Evolutionary conservation across 2,888 invertebrate species (phyloP).

Genomic region (Oxyteleia sp.): DNA sequence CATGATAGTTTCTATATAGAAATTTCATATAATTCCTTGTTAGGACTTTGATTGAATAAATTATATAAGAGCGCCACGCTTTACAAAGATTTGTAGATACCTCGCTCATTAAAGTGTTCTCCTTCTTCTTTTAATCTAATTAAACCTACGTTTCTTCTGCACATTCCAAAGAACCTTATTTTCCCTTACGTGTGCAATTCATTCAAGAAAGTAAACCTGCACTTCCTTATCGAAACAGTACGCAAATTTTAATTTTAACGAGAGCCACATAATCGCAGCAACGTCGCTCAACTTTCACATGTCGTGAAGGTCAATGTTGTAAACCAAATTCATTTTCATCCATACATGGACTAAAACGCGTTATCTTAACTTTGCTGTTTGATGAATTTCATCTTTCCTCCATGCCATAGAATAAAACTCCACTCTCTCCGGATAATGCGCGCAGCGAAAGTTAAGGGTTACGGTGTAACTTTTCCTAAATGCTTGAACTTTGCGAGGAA

Average conservation of each 20-base stretch:
- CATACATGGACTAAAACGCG: constrained; percentile 10
- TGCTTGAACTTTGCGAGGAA: constrained; percentile 31
- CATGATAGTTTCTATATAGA: too few species aligned
- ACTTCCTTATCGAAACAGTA: constrained; percentile 21
- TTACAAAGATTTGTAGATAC: too few species aligned
- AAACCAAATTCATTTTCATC: constrained; percentile 43
- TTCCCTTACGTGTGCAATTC: too few species aligned
- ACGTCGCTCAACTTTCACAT: constrained; percentile 41
- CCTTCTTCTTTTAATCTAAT: not conserved
- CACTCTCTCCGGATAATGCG: constrained; percentile 17
- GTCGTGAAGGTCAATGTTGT: constrained; percentile 45
- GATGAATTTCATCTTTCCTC: constrained; percentile 41
- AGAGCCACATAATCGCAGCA: constrained; percentile 13
- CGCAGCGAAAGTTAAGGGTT: constrained; percentile 53
- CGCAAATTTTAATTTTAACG: constrained; percentile 5
- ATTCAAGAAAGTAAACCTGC: not conserved
- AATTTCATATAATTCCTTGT: too few species aligned
- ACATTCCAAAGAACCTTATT: too few species aligned
- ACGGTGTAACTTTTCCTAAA: constrained; percentile 31
- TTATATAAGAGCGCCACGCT: too few species aligned
- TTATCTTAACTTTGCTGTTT: constrained; percentile 40
- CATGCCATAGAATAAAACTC: constrained; percentile 17
- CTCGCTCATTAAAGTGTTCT: not conserved
- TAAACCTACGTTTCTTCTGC: not conserved
- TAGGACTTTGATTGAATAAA: too few species aligned